Percentiles rank a stretch among this genome's conserved stretches.
These are phyloP conservation scores for Eilema caniola DNA, from an alignment of 2,888 invertebrate species.

Conservation along the genomic window DNA sequence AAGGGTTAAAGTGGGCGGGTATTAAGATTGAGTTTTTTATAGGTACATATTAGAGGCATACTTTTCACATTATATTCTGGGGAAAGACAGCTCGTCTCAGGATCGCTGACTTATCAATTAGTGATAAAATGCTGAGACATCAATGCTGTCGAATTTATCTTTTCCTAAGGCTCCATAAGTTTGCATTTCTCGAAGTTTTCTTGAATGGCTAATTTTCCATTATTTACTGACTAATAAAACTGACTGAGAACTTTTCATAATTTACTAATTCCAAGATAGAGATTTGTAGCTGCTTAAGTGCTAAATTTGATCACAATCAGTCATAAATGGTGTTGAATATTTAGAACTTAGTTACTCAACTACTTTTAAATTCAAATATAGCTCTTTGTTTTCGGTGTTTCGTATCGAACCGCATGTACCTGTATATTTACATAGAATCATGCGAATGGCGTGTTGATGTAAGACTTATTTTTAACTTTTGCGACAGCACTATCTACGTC, in stretches of 20 bases:
- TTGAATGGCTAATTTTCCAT: no score
- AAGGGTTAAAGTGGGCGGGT: background rate
- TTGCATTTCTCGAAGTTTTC: no score
- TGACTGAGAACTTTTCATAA: background rate
- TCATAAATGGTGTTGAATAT: background rate
- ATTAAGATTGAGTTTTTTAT: background rate
- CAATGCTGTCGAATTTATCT: no score
- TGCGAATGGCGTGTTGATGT: conserved; percentile 4
- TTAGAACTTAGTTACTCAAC: background rate
- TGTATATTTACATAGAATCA: conserved; percentile 12
- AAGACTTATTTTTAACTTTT: conserved; percentile 20
- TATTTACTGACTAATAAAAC: no score
- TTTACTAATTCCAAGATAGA: background rate
- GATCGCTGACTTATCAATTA: background rate
- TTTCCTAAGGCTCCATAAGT: no score
- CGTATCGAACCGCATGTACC: background rate
- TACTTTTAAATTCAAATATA: background rate
- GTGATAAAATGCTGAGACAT: background rate
- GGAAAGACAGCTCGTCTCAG: background rate
- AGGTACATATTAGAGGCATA: background rate
- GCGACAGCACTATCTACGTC: background rate
- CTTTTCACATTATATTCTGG: background rate
- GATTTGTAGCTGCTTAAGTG: background rate
- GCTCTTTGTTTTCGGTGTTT: background rate
- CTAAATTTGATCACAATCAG: background rate